A percentile compares a stretch with the other conserved stretches of the same genome.
Conservation (phyloP, 2,113 vertebrate genomes). For the Pelecanoides urinatrix region DNA sequence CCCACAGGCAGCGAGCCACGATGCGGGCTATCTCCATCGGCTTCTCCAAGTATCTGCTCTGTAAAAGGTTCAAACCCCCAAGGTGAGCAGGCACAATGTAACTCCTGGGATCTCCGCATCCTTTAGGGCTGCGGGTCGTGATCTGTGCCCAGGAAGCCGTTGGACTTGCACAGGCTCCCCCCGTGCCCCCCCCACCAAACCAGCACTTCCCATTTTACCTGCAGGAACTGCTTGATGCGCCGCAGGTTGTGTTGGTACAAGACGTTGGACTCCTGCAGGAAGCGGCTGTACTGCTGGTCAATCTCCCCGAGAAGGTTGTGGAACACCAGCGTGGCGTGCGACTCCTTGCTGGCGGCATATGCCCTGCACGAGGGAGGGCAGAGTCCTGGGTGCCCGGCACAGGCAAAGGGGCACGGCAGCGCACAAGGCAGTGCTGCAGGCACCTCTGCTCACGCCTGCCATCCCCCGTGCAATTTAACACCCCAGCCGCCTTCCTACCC, state of each 20-base stretch:
- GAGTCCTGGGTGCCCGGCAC: not conserved
- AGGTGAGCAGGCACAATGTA: not conserved
- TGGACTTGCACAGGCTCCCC: not conserved
- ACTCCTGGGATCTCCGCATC: accelerated
- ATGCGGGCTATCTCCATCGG: slow-evolving; percentile 98
- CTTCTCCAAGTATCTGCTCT: slow-evolving; percentile 97
- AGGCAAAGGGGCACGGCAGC: not conserved
- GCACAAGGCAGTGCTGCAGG: not conserved
- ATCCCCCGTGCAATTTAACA: accelerated
- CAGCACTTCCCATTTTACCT: slow-evolving; percentile 59
- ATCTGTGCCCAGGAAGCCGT: accelerated
- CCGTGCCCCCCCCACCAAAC: not conserved
- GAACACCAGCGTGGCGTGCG: slow-evolving; percentile 95
- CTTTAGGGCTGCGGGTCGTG: accelerated
- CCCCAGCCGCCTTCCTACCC: not conserved
- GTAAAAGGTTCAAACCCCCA: not conserved
- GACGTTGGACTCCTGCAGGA: slow-evolving; percentile 97
- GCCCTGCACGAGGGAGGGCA: slow-evolving; percentile 74
- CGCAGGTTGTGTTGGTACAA: slow-evolving; percentile 98
- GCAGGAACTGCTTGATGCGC: slow-evolving; percentile 96
- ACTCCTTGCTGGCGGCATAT: slow-evolving; percentile 96
- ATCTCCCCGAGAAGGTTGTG: slow-evolving; percentile 98
- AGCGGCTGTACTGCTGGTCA: slow-evolving; percentile 98
- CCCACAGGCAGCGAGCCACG: slow-evolving; percentile 95
- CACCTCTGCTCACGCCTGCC: not conserved